Percentiles rank a stretch among this genome's conserved stretches.
phyloP scores from a whole-genome alignment of 2,888 invertebrate genomes.

The Mesorhabditis spiculigera region DNA sequence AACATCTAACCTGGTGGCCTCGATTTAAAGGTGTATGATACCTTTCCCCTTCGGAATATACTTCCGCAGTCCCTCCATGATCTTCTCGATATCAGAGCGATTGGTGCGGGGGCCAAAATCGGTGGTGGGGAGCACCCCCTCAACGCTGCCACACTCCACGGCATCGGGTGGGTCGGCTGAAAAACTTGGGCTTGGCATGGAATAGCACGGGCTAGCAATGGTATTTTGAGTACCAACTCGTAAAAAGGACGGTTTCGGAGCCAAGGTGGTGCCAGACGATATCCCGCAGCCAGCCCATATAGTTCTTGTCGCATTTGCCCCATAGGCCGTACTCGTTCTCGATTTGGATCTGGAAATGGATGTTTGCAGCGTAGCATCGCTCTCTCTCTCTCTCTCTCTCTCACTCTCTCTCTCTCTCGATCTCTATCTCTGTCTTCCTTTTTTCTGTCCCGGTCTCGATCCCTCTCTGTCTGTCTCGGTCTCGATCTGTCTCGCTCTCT shows the following conservation, averaged over 20 bases:
- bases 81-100: slow-evolving; percentile 35
- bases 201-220: not conserved
- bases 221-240: slow-evolving; percentile 29
- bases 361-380: too few species aligned
- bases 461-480: too few species aligned
- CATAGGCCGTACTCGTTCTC: slow-evolving; percentile 70
- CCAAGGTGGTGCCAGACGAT: slow-evolving; percentile 67
- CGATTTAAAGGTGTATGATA: too few species aligned
- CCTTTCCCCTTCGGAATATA: slow-evolving; percentile 28
- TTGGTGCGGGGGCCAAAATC: slow-evolving; percentile 29
- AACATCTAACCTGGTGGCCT: too few species aligned
- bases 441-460: too few species aligned
- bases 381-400: too few species aligned
- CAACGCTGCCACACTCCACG: slow-evolving; percentile 71
- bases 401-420: too few species aligned
- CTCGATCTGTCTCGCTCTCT: too few species aligned
- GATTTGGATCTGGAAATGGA: slow-evolving; percentile 56
- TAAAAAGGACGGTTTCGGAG: slow-evolving; percentile 74
- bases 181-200: too few species aligned
- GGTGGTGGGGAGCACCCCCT: slow-evolving; percentile 66
- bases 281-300: slow-evolving; percentile 71
- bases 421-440: too few species aligned
- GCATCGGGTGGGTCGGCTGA: slow-evolving; percentile 73
- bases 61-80: slow-evolving; percentile 61
- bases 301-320: slow-evolving; percentile 70